These are phyloP conservation scores for Ornithorhynchus anatinus DNA, from an alignment of 2,113 vertebrate species.

Conservation along the genomic window DNA sequence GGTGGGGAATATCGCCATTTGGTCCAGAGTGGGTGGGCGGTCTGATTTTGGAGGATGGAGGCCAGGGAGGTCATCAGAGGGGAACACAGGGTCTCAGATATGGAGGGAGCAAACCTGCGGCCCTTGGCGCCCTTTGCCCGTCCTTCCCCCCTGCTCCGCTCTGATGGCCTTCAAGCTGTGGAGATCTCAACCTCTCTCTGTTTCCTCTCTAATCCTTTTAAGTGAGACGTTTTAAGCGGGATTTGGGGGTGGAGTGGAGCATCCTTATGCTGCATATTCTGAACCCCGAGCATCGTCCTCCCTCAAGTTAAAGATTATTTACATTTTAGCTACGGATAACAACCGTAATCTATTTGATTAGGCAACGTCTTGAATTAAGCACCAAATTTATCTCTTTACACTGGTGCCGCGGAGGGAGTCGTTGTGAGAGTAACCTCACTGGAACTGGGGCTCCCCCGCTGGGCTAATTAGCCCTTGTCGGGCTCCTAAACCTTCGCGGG, in stretches of 20 bases:
- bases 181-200: too few relatives aligned
- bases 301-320: conserved; percentile 45
- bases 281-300: too few relatives aligned
- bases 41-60: too few relatives aligned
- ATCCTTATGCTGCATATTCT: too few relatives aligned
- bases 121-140: neutral
- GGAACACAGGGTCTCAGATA: too few relatives aligned
- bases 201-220: neutral
- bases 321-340: conserved; percentile 42
- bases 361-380: conserved; percentile 42
- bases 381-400: conserved; percentile 62
- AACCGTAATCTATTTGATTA: conserved; percentile 48
- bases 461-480: conserved; percentile 71
- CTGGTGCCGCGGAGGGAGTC: conserved; percentile 63
- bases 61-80: too few relatives aligned
- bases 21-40: too few relatives aligned
- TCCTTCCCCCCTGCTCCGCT: neutral
- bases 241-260: rapidly evolving
- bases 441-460: conserved; percentile 62
- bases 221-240: neutral
- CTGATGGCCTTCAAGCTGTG: too few relatives aligned
- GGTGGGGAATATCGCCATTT: too few relatives aligned
- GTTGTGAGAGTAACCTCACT: conserved; percentile 66
- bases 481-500: conserved; percentile 64
- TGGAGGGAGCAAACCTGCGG: too few relatives aligned